phyloP scores from a whole-genome alignment of 2,888 invertebrate species.

The Cremastinae sp. region DNA sequence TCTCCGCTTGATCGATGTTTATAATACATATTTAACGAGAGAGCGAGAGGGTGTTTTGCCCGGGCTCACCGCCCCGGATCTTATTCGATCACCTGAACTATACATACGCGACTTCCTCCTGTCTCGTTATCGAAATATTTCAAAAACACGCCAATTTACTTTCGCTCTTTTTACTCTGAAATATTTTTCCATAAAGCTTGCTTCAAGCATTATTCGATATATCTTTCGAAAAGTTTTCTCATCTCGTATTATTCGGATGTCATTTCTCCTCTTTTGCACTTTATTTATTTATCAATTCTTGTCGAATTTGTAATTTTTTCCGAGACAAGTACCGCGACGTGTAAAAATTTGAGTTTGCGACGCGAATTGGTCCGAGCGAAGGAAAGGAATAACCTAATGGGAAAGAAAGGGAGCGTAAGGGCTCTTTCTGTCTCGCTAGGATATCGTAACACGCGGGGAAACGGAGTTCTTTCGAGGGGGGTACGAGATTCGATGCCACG shows the following conservation, averaged over 20 bases:
- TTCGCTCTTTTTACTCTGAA: not conserved
- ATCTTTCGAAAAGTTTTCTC: too few species aligned
- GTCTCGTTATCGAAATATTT: constrained; percentile 12
- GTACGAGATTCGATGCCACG: constrained; percentile 70
- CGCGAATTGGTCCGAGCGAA: too few species aligned
- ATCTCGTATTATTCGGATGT: too few species aligned
- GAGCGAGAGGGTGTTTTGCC: constrained; percentile 50
- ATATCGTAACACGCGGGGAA: constrained; percentile 66
- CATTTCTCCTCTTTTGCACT: too few species aligned
- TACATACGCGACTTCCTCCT: not conserved
- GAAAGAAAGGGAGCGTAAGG: not conserved
- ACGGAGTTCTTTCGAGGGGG: constrained; percentile 66
- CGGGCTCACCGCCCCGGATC: constrained; percentile 59
- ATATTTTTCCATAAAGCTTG: too few species aligned
- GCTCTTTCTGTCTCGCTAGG: constrained; percentile 34
- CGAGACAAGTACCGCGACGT: too few species aligned
- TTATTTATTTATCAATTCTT: too few species aligned
- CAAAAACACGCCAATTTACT: not conserved
- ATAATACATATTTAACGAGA: constrained; percentile 60
- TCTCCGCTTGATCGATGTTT: constrained; percentile 58
- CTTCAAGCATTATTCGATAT: too few species aligned
- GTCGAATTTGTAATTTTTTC: too few species aligned
- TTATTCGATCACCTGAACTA: constrained; percentile 43
- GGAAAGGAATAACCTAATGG: too few species aligned
- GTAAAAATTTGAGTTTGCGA: too few species aligned